phyloP scores from a whole-genome alignment of 2,113 vertebrate species.

The Psilopogon haemacephalus region DNA sequence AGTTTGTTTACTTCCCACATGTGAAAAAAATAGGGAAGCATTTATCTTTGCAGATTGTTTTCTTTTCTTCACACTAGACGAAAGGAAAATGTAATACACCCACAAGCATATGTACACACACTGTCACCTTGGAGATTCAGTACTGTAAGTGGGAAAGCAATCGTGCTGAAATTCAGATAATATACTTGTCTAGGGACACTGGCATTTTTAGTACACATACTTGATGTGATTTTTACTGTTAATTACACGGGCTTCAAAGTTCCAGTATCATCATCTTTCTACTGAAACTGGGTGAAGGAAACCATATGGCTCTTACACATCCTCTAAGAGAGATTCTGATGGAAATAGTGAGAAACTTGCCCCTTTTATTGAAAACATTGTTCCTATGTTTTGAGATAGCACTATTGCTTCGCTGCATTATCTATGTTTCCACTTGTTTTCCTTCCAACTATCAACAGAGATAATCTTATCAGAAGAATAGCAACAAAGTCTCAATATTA shows the following conservation, averaged over 20 bases:
- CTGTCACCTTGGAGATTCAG: slow-evolving; percentile 30
- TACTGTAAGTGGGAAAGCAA: neutral
- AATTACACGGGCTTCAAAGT: neutral
- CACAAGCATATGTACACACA: slow-evolving; percentile 25
- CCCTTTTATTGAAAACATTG: fast-evolving
- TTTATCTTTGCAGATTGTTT: slow-evolving; percentile 50
- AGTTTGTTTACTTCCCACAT: neutral
- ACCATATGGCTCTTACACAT: neutral
- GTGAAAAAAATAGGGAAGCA: slow-evolving; percentile 34
- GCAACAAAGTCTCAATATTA: neutral
- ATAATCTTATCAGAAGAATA: neutral
- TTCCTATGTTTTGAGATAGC: neutral
- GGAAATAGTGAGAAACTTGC: neutral
- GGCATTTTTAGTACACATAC: neutral
- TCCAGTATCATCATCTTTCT: neutral
- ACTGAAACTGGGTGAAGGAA: neutral
- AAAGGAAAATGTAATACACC: slow-evolving; percentile 35
- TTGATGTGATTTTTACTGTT: neutral
- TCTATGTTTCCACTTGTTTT: neutral
- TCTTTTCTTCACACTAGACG: slow-evolving; percentile 17
- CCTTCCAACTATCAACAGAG: neutral
- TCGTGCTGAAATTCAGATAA: neutral
- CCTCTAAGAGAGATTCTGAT: neutral
- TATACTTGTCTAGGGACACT: neutral
- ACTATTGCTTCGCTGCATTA: neutral